A percentile compares a stretch with the other conserved stretches of the same genome.
Evolutionary conservation across 2,888 invertebrate genomes (phyloP).

Genomic region (Phytoseiulus persimilis): DNA sequence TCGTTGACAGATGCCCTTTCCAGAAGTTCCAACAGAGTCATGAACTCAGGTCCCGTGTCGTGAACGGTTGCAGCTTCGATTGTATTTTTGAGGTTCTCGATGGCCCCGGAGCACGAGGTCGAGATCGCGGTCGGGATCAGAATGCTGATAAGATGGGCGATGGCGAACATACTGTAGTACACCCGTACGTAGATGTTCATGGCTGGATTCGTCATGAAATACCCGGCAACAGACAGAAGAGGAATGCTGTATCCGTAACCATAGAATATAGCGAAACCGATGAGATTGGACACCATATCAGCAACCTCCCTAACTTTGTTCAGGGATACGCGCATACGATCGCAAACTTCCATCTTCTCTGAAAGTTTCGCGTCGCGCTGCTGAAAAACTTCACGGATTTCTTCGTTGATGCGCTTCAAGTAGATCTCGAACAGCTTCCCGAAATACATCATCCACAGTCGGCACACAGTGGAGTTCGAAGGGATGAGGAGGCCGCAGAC

Average conservation of each 20-base stretch:
- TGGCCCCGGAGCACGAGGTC: background rate
- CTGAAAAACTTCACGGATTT: background rate
- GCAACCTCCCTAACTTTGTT: constrained; percentile 6
- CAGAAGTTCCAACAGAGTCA: background rate
- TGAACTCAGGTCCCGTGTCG: background rate
- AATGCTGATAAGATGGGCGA: background rate
- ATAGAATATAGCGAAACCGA: constrained; percentile 8
- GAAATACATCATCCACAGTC: constrained; percentile 15
- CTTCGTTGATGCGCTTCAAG: background rate
- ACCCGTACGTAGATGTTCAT: background rate
- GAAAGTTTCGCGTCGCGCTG: background rate
- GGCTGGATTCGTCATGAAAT: constrained; percentile 12
- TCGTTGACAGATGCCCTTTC: background rate
- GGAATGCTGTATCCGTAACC: constrained; percentile 13
- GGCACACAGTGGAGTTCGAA: background rate
- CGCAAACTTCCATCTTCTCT: background rate
- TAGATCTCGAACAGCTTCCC: background rate
- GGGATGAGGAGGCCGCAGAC: background rate
- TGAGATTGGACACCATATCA: background rate
- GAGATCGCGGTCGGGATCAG: background rate
- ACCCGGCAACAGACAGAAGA: background rate
- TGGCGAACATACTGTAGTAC: background rate
- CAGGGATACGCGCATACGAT: background rate
- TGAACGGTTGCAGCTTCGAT: background rate
- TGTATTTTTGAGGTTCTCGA: background rate